phyloP scores from a whole-genome alignment of 2,888 invertebrate species.

The Brassicogethes aeneus region DNA sequence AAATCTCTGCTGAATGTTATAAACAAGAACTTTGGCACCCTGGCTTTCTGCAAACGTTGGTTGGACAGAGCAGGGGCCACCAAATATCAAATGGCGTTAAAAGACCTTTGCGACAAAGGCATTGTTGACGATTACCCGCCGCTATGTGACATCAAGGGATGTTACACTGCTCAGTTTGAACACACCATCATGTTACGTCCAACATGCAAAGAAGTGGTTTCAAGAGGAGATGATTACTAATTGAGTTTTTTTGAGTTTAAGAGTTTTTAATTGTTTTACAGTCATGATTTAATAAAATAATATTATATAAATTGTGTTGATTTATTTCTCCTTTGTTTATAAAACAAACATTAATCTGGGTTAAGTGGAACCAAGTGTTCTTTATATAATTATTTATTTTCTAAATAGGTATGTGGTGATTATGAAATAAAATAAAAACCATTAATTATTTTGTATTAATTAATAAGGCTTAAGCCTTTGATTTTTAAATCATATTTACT shows the following conservation, averaged over 20 bases:
- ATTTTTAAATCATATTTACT: too few relatives aligned
- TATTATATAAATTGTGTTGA: too few relatives aligned
- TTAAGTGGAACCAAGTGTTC: too few relatives aligned
- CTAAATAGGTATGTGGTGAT: too few relatives aligned
- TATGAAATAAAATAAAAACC: too few relatives aligned
- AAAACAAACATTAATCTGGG: too few relatives aligned
- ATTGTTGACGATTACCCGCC: conserved; percentile 99
- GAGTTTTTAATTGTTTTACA: not conserved
- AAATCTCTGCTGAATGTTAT: conserved; percentile 86
- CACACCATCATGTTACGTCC: conserved; percentile 96
- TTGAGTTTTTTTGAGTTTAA: conserved; percentile 9
- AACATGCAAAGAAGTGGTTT: conserved; percentile 97
- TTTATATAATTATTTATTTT: too few relatives aligned
- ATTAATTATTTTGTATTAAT: too few relatives aligned
- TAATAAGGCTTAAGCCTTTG: too few relatives aligned
- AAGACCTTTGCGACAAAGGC: conserved; percentile 96
- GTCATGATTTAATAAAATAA: not conserved
- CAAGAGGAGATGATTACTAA: conserved; percentile 93
- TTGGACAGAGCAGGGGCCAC: conserved; percentile 93
- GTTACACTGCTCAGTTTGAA: conserved; percentile 98
- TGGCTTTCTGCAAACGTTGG: conserved; percentile 99
- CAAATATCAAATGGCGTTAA: conserved; percentile 96
- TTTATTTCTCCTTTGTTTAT: too few relatives aligned
- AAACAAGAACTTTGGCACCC: conserved; percentile 93
- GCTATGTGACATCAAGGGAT: conserved; percentile 92